Evolutionary conservation across 53 echinoderm and acorn worm species (phyloP), one percentile per base, ranked within the genome.

Genomic region (Temnopleurus reevesii): DNA sequence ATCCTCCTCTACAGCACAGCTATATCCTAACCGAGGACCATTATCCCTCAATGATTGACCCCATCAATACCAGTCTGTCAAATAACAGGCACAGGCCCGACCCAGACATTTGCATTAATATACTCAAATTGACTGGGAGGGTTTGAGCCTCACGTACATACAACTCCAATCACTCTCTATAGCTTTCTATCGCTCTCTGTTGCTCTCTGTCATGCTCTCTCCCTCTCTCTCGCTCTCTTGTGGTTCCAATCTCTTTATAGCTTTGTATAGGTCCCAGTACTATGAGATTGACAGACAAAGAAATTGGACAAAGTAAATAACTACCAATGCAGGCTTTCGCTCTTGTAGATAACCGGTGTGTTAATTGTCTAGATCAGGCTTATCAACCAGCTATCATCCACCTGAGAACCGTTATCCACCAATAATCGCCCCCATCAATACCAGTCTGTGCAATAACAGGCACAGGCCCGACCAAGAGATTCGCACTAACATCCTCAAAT

Each of bases 351-450:
- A n/a, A n/a, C n/a, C n/a, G n/a, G n/a, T n/a, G n/a, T n/a, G n/a
- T n/a, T n/a, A n/a, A n/a, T n/a, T n/a, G n/a, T n/a, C n/a, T n/a
- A n/a, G n/a, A n/a, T n/a, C n/a, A n/a, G n/a, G n/a, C n/a, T n/a
- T n/a, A n/a, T n/a, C n/a, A n/a, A n/a, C n/a, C 8, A 71, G 43
- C 36, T 71, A 71, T 41, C 19, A 21, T 21, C 71, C 6, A 41
- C 19, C 71, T n/a, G 41, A 71, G 15, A 23, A 36, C 71, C 41
- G 41, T 71, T 41, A 71, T 71, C 71, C 71, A 6, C 7, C 21
- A 21, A 71, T 38, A 41, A 71, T 71, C 41, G 71, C 38, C 71
- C 71, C 71, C 71, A 71, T 71, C 71, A 71, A 71, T 71, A 38
- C 71, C 43, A 71, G 41, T 71, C 41, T 71, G 21, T 41, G 36